Base-by-base conservation (phyloP, 2,113 vertebrate species). In the Saccopteryx bilineata region DNA sequence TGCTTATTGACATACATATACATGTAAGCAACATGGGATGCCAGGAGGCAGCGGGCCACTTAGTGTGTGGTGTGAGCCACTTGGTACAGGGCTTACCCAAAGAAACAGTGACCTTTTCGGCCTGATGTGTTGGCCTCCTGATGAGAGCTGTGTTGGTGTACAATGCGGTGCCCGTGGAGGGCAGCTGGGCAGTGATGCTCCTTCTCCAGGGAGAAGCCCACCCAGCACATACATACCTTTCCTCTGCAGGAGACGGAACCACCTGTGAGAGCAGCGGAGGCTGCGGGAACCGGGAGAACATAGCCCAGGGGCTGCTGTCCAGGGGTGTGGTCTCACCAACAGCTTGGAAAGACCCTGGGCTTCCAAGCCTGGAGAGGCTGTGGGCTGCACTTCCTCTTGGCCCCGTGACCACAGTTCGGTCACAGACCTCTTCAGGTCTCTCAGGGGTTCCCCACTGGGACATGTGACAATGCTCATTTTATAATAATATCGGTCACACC, bases 291-390 rank as follows among this genome's bases (percentile, higher is more conserved):
- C 5, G 23, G 3, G 14, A 31, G 66, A 23, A 7, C 7, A 5
- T 5, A 54, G 82, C 11, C 0, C 12, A n/a, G 2, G 84, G 39
- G 26, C 14, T 10, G 12, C 48, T 28, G 5, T 1, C 19, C 11
- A 3, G 19, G 26, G 24, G 63, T 2, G 4, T 9, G 18, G 3
- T 11, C 28, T 61, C 76, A 2, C 0, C 0, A 5, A 65, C 18
- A 0, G 2, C 18, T 0, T 1, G 24, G 26, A 31, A 26, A 9
- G 7, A 26, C 12, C 50, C 19, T 1, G 15, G 71, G 50, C 50
- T 14, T n/a, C 48, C 3, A 33, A 15, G 63, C 13, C 4, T 39
- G 17, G 58, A 23, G 26, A 14, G 5, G 1, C 0, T 0, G n/a
- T 7, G 1, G 10, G 39, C 24, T 7, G 28, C 8, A 5, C 2